phyloP scores from a whole-genome alignment of 2,888 invertebrate genomes.

The Cosmorhoe ocellata region DNA sequence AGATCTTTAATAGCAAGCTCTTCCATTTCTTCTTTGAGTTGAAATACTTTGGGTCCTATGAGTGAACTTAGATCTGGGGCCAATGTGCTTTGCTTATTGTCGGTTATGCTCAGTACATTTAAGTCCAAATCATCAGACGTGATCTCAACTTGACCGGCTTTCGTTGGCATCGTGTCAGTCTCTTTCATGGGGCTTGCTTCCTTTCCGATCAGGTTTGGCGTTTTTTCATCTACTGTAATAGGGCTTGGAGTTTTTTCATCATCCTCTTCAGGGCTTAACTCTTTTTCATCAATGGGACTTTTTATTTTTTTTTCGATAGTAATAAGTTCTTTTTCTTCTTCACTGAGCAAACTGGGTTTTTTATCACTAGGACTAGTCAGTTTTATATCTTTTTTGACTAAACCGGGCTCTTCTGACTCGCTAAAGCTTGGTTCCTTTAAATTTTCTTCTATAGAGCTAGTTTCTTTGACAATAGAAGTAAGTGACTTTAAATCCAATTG shows the following conservation, averaged over 20 bases:
- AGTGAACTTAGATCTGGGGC: too few relatives aligned
- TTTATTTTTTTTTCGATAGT: neutral
- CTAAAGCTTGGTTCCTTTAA: neutral
- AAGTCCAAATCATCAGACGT: too few relatives aligned
- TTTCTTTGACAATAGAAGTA: neutral
- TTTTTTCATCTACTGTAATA: constrained; percentile 21
- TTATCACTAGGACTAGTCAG: too few relatives aligned
- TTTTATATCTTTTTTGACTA: too few relatives aligned
- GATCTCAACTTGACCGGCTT: neutral
- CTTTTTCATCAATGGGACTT: constrained; percentile 9
- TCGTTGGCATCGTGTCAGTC: neutral
- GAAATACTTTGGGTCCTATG: too few relatives aligned
- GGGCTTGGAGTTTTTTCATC: constrained; percentile 24
- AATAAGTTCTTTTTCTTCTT: neutral
- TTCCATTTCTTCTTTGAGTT: too few relatives aligned
- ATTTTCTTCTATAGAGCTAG: neutral
- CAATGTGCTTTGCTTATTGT: too few relatives aligned
- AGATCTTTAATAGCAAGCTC: neutral
- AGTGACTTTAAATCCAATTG: neutral
- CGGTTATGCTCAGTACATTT: too few relatives aligned
- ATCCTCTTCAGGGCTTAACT: constrained; percentile 18
- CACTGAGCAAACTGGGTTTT: neutral
- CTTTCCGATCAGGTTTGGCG: constrained; percentile 16
- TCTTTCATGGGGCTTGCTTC: constrained; percentile 1
- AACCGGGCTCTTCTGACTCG: neutral